Evolutionary conservation across 1,140 invertebrate species (phyloP), one percentile per base, ranked within the genome.

Genomic region (Chironomus striatipennis): DNA sequence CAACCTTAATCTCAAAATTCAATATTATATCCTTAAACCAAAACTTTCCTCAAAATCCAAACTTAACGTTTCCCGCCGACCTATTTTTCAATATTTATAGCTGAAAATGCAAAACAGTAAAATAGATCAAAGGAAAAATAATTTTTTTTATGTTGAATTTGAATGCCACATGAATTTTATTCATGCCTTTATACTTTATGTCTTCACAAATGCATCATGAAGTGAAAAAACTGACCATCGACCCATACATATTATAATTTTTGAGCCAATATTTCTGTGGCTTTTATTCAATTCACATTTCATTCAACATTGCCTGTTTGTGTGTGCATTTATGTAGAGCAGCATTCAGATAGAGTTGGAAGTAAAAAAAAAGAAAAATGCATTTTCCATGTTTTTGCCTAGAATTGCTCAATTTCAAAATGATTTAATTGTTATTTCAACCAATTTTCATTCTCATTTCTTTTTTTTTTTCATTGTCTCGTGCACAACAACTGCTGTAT

Each of bases 391-490:
- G 65, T 70, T 20, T 21, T 20, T 57, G 12, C 47, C 12, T 70
- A 70, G 17, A 18, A 67, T 7, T 8, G 18, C 64, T 5, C n/a
- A 70, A 20, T 70, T 70, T 70, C 17, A 57, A 57, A 73, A 76
- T 18, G 64, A 24, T 70, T 75, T 73, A 73, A 15, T 24, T 73
- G 65, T 42, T 74, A 42, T 75, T 12, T 34, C 24, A 34, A 34
- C 24, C 24, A 34, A 34, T 34, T 75, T 74, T 75, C 65, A 76
- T 64, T 42, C 57, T 42, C 3, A 73, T 57, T 57, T 57, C 5
- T 57, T 57, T 15, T 47, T 47, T 43, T 43, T 10, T 43, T 43
- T 43, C 42, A 12, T 15, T 47, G 2, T 47, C 8, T 47, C 43
- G 15, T 47, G 15, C 15, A 47, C 43, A 47, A 12, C 43, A 47